Base-by-base conservation (phyloP, 2,888 invertebrate species). In the Baronia brevicornis region DNA sequence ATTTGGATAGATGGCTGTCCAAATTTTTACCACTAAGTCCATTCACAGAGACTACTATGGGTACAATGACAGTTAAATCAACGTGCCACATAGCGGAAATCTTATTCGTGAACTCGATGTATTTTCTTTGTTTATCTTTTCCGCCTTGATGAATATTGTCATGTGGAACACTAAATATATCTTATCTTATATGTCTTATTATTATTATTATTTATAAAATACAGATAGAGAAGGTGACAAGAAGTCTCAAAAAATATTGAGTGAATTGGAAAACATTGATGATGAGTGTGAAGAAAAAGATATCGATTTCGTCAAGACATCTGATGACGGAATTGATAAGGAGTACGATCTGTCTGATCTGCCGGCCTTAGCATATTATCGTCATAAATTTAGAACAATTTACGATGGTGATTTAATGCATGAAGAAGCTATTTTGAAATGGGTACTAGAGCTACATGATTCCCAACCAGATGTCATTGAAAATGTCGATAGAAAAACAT, bases 211-310 rank as follows among this genome's bases (percentile, higher is more conserved):
- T 13, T 8, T 5, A 11, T 8, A 18, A 15, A 8, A 22, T 61
- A 3, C 60, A 95, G 95, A 96, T 71, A 91, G 93, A 58, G 95
- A 95, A 80, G 93, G 93, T 4, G 95, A 96, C 58, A 94, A 95
- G 59, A 93, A 93, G 61, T 92, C 94, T 11, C 93, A 93, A 48
- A 94, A 94, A 64, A 95, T 96, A 38, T 82, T 96, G 1, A 91
- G 91, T 56, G 95, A 96, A 64, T 66, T 96, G 39, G 96, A 96
- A 68, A 95, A 96, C 57, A 96, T 96, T 51, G 96, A 96, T 58
- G 95, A 96, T 52, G 95, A 95, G 60, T 95, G 95, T 60, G 96
- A 96, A 77, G 93, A 95, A 58, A 92, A 94, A 66, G 91, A 94
- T 51, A 94, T 96, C 45, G 93, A 94, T 66, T 96, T 96, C 62